Percentiles rank a stretch among this genome's conserved stretches.
These are phyloP conservation scores for Rhodinocichla rosea DNA, from an alignment of 2,113 vertebrate species.

Conservation along the genomic window DNA sequence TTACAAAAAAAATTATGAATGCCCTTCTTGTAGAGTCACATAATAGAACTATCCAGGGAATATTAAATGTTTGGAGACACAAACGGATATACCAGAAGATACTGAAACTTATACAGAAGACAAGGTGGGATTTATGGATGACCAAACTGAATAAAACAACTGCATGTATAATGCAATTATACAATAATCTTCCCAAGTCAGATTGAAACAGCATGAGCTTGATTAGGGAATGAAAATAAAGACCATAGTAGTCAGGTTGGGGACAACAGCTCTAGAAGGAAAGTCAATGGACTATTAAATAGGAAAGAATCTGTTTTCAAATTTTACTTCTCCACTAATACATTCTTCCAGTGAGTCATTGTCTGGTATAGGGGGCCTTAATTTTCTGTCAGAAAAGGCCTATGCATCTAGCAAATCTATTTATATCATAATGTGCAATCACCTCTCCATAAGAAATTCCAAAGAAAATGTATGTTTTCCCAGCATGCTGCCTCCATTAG, in stretches of 20 bases:
- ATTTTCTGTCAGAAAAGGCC: constrained; percentile 67
- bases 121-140: not conserved
- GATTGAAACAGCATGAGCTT: constrained; percentile 67
- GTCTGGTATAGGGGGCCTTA: constrained; percentile 62
- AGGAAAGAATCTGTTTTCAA: constrained; percentile 86
- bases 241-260: not conserved
- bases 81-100: not conserved
- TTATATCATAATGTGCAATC: constrained; percentile 68
- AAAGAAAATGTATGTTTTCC: constrained; percentile 65
- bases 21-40: not conserved
- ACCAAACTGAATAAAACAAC: not conserved
- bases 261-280: constrained; percentile 63
- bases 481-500: constrained; percentile 74
- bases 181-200: not conserved
- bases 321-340: constrained; percentile 80
- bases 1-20: not conserved
- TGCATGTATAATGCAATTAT: not conserved
- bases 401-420: constrained; percentile 62
- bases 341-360: constrained; percentile 66
- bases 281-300: constrained; percentile 91
- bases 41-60: not conserved
- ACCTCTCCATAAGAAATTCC: constrained; percentile 60
- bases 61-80: not conserved
- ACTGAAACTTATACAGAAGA: not conserved
- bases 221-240: constrained; percentile 71